These are phyloP conservation scores for Sitta europaea DNA, from an alignment of 2,113 vertebrate species.

Conservation along the genomic window DNA sequence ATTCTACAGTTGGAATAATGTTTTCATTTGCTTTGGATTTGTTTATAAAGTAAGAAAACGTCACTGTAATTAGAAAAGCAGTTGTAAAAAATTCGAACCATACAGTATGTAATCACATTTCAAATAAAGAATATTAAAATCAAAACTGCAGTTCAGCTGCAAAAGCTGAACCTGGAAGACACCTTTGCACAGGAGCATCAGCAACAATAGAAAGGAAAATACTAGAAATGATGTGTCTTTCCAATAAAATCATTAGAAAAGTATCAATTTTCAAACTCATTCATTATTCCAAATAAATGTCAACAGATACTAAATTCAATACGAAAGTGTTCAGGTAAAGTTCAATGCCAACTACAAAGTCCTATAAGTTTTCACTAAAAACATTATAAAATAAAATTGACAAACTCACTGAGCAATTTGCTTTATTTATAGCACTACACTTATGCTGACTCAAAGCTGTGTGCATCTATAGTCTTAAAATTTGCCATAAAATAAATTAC, in stretches of 20 bases:
- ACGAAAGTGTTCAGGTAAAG: constrained; percentile 38
- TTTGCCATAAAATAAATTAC: constrained; percentile 70
- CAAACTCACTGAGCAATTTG: constrained; percentile 33
- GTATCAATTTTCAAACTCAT: constrained; percentile 9
- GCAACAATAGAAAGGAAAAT: constrained; percentile 45
- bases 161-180: constrained; percentile 68
- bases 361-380: constrained; percentile 45
- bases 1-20: constrained; percentile 51
- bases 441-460: constrained; percentile 8
- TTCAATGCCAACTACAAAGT: constrained; percentile 30
- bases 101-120: constrained; percentile 57
- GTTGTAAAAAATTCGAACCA: constrained; percentile 71
- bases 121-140: constrained; percentile 69
- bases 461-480: constrained; percentile 28
- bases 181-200: constrained; percentile 38
- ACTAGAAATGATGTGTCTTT: background rate
- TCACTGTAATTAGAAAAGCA: constrained; percentile 69
- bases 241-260: constrained; percentile 52
- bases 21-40: constrained; percentile 66
- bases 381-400: constrained; percentile 52
- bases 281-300: constrained; percentile 37
- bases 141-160: constrained; percentile 62
- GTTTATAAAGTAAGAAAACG: constrained; percentile 69
- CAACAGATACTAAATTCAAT: constrained; percentile 40
- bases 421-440: constrained; percentile 63